Conservation (phyloP, 2,797 vertebrate species). For the Glyptemys insculpta region DNA sequence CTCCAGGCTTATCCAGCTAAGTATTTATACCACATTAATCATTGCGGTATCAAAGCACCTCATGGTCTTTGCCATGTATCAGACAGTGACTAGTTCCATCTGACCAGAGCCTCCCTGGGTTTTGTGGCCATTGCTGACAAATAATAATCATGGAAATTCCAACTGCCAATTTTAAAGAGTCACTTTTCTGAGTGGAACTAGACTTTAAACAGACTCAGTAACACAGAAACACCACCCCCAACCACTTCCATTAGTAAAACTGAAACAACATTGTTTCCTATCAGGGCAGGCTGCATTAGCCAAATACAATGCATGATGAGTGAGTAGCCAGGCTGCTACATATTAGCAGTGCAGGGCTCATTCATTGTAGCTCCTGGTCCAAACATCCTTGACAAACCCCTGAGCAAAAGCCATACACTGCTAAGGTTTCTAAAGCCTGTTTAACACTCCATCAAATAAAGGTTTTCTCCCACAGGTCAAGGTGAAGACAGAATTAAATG, state of each 20-base stretch:
- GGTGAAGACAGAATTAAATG: neutral
- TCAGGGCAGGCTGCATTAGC: neutral
- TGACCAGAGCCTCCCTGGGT: neutral
- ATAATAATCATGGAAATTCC: neutral
- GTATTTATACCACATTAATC: rapidly evolving
- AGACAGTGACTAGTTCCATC: neutral
- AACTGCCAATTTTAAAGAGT: rapidly evolving
- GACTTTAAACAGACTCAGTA: rapidly evolving
- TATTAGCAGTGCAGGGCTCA: rapidly evolving
- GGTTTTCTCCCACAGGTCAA: neutral
- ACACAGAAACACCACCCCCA: neutral
- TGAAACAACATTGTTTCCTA: rapidly evolving
- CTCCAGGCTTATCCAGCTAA: neutral
- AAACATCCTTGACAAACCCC: neutral
- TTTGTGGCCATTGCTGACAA: neutral
- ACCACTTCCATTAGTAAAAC: neutral
- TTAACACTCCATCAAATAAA: rapidly evolving
- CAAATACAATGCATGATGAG: rapidly evolving
- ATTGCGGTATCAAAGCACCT: neutral
- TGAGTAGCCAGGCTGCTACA: rapidly evolving
- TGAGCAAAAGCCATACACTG: rapidly evolving
- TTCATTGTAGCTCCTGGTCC: rapidly evolving
- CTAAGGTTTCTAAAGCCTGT: neutral
- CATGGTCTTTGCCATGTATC: neutral
- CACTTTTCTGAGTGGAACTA: neutral